Evolutionary conservation across 2,113 vertebrate species (phyloP).

Genomic region (Arizona elegans): DNA sequence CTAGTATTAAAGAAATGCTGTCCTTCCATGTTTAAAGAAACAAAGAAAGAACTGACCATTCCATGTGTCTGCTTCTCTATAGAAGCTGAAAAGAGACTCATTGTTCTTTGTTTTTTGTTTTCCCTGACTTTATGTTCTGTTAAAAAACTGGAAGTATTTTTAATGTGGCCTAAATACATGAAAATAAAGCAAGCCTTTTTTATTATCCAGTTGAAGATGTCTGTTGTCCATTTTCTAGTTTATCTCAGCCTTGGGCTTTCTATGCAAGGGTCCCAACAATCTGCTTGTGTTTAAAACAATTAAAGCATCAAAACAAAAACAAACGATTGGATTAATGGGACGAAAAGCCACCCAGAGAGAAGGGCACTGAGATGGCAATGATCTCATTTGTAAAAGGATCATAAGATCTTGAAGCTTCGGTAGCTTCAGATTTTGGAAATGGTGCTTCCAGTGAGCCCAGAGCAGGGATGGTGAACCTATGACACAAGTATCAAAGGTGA

Average conservation of each 20-base stretch:
- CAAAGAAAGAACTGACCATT: conserved; percentile 16
- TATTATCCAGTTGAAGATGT: conserved; percentile 52
- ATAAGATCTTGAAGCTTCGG: not conserved
- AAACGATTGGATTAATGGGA: conserved; percentile 69
- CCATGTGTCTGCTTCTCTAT: conserved; percentile 23
- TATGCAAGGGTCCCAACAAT: conserved; percentile 62
- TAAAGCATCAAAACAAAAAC: conserved; percentile 74
- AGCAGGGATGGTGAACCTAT: not conserved
- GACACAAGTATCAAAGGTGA: not conserved
- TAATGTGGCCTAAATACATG: conserved; percentile 24
- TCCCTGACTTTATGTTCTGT: not conserved
- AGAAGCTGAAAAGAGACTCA: conserved; percentile 27
- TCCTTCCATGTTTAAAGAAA: not conserved
- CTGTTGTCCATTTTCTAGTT: conserved; percentile 49
- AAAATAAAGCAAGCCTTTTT: conserved; percentile 22
- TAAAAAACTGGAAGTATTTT: conserved; percentile 34
- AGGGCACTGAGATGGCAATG: conserved; percentile 60
- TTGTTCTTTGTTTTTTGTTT: conserved; percentile 1
- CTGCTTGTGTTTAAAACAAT: conserved; percentile 77
- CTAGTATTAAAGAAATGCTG: not conserved
- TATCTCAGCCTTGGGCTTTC: conserved; percentile 57
- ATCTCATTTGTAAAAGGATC: conserved; percentile 57
- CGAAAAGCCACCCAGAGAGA: conserved; percentile 75
- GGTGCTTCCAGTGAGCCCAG: conserved; percentile 8
- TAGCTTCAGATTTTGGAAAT: conserved; percentile 15